Conservation (phyloP, 2,888 invertebrate species). For the Eucera pruinosa region DNA sequence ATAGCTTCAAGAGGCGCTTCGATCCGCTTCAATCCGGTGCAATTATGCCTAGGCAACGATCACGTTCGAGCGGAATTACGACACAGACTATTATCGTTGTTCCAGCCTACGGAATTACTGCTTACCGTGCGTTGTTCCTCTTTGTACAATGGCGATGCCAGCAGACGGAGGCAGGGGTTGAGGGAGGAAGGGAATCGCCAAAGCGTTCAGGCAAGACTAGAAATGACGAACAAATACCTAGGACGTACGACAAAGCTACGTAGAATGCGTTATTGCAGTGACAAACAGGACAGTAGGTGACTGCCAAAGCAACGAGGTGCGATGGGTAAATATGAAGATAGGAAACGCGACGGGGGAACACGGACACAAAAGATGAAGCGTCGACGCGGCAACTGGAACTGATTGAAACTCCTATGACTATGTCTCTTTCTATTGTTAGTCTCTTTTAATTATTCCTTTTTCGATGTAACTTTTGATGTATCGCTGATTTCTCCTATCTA, state of each 20-base stretch:
- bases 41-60: conserved; percentile 9
- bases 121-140: conserved; percentile 1
- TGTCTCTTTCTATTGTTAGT: too few species aligned
- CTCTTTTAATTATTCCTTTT: background rate
- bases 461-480: background rate
- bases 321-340: conserved; percentile 36
- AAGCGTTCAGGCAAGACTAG: conserved; percentile 24
- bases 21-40: conserved; percentile 29
- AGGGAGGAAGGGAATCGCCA: conserved; percentile 5
- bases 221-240: conserved; percentile 41
- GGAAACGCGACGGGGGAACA: background rate
- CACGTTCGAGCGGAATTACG: conserved; percentile 27
- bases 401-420: conserved; percentile 22
- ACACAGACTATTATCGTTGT: conserved; percentile 17
- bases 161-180: background rate
- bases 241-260: conserved; percentile 29
- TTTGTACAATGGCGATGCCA: conserved; percentile 3
- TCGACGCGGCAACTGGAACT: conserved; percentile 6
- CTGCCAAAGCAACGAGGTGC: conserved; percentile 22
- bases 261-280: conserved; percentile 32
- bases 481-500: background rate
- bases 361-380: conserved; percentile 31
- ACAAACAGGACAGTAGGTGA: conserved; percentile 29
- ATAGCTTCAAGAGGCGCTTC: conserved; percentile 9
- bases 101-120: conserved; percentile 19